A percentile compares a stretch with the other conserved stretches of the same genome.
These are phyloP conservation scores for Epinephelus lanceolatus DNA, from an alignment of 2,113 vertebrate species.

Conservation along the genomic window DNA sequence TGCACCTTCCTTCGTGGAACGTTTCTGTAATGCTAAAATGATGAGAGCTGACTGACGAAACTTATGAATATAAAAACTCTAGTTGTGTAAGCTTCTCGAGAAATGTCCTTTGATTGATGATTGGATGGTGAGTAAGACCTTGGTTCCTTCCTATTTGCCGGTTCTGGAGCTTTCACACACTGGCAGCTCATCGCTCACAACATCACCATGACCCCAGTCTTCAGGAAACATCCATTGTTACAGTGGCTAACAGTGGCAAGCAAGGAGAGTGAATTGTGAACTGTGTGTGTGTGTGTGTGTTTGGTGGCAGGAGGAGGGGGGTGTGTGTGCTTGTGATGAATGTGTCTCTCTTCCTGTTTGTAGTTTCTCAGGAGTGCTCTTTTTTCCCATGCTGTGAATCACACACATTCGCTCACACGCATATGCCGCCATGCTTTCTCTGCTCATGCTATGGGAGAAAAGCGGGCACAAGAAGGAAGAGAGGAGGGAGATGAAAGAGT, in stretches of 20 bases:
- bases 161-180: conserved; percentile 63
- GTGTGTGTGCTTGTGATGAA: conserved; percentile 83
- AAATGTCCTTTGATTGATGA: conserved; percentile 16
- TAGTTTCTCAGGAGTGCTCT: conserved; percentile 90
- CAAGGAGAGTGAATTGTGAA: conserved; percentile 65
- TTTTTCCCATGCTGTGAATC: conserved; percentile 70
- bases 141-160: conserved; percentile 57
- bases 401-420: conserved; percentile 34
- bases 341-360: conserved; percentile 90
- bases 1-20: neutral
- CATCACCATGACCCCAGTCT: conserved; percentile 62
- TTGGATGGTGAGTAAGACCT: conserved; percentile 50
- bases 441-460: conserved; percentile 12
- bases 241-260: conserved; percentile 64
- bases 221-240: conserved; percentile 94
- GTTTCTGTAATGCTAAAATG: conserved; percentile 11
- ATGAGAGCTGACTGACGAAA: conserved; percentile 41
- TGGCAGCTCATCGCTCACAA: conserved; percentile 52
- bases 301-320: conserved; percentile 35
- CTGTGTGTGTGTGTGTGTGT: conserved; percentile 49
- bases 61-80: conserved; percentile 17
- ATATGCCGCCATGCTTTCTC: conserved; percentile 33
- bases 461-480: conserved; percentile 17
- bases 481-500: conserved; percentile 47
- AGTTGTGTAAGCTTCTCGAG: conserved; percentile 2